A percentile compares a stretch with the other conserved stretches of the same genome.
phyloP scores from a whole-genome alignment of 2,888 invertebrate species.

The Gonocerus acuteangulatus region DNA sequence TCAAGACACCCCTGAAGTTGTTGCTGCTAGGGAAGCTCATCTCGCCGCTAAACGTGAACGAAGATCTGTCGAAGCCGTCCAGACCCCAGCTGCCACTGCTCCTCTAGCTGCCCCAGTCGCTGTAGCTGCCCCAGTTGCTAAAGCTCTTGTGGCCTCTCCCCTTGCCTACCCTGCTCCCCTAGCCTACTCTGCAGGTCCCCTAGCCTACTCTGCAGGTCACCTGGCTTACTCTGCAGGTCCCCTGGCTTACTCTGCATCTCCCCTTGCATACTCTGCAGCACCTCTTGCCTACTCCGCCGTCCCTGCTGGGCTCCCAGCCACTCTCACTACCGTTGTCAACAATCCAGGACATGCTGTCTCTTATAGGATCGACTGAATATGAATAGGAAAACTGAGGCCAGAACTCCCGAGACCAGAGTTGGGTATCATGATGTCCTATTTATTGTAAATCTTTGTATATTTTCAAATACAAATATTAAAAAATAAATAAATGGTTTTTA shows the following conservation, averaged over 20 bases:
- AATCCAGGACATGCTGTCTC: slow-evolving; percentile 45
- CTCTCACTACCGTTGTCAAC: slow-evolving; percentile 44
- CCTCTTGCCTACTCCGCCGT: slow-evolving; percentile 32
- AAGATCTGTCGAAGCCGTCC: slow-evolving; percentile 38
- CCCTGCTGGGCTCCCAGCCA: slow-evolving; percentile 37
- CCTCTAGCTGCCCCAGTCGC: slow-evolving; percentile 37
- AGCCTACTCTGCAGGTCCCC: slow-evolving; percentile 12
- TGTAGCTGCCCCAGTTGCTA: slow-evolving; percentile 30
- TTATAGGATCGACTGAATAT: slow-evolving; percentile 44
- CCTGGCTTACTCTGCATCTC: slow-evolving; percentile 33
- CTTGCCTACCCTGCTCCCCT: slow-evolving; percentile 28
- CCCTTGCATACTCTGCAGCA: slow-evolving; percentile 40
- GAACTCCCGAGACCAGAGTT: slow-evolving; percentile 36
- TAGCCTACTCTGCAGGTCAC: slow-evolving; percentile 29
- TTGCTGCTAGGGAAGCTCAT: slow-evolving; percentile 46
- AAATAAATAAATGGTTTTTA: too few species aligned
- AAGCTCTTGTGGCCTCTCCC: slow-evolving; percentile 36
- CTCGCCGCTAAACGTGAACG: slow-evolving; percentile 38
- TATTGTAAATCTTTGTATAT: background rate
- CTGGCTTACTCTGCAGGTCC: slow-evolving; percentile 33
- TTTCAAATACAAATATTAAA: too few species aligned
- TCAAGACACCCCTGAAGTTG: slow-evolving; percentile 40
- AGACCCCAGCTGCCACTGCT: slow-evolving; percentile 36
- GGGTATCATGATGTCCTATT: slow-evolving; percentile 26
- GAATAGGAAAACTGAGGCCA: slow-evolving; percentile 27